Conservation (phyloP, 2,888 invertebrate genomes). For the Autographa pulchrina region DNA sequence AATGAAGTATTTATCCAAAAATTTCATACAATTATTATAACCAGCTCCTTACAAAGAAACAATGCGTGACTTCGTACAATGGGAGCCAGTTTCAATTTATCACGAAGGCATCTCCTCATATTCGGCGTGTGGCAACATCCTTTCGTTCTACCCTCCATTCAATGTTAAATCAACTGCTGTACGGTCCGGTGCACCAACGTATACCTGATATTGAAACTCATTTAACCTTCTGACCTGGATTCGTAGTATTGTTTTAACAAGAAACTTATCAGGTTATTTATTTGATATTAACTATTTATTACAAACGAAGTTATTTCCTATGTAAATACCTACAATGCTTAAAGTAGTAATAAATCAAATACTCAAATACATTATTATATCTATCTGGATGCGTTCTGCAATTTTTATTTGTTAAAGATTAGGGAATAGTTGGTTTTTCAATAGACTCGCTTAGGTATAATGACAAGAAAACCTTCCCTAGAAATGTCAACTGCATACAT, state of each 20-base stretch:
- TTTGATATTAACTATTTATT: neutral
- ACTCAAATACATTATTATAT: too few species aligned
- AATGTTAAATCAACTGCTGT: constrained; percentile 66
- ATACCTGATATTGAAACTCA: constrained; percentile 49
- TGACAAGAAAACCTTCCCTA: too few species aligned
- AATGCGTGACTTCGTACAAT: constrained; percentile 63
- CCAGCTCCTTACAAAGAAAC: constrained; percentile 48
- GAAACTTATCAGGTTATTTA: neutral
- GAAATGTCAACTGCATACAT: too few species aligned
- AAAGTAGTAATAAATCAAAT: too few species aligned
- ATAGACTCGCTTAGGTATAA: too few species aligned
- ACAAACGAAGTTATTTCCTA: neutral
- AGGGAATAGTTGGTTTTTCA: too few species aligned
- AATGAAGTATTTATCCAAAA: neutral
- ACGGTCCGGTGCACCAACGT: constrained; percentile 50
- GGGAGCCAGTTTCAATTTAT: constrained; percentile 56
- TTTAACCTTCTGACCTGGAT: constrained; percentile 45
- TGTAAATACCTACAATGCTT: too few species aligned
- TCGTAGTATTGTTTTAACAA: neutral
- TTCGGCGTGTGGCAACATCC: constrained; percentile 67
- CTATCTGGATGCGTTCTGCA: too few species aligned
- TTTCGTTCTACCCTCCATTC: constrained; percentile 61
- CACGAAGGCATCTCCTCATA: constrained; percentile 66
- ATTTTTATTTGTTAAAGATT: too few species aligned
- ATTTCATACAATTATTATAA: constrained; percentile 45